Percentiles rank a stretch among this genome's conserved stretches.
Conservation (phyloP, 2,888 invertebrate species). For the Agrochola circellaris region DNA sequence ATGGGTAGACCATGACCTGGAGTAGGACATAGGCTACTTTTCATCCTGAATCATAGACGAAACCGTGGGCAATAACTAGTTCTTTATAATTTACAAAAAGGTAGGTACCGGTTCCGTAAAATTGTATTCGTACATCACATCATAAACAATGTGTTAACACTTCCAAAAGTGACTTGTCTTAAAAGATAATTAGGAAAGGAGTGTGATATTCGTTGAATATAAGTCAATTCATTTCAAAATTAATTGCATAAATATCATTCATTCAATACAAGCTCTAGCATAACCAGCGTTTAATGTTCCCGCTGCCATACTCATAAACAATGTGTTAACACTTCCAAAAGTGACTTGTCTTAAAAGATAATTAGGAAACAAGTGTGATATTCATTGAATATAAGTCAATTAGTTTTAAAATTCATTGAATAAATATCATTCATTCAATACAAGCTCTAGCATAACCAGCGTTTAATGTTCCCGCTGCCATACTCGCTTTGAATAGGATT, state of each 20-base stretch:
- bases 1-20: no score
- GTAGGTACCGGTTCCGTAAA: not conserved
- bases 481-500: no score
- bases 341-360: not conserved
- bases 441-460: no score
- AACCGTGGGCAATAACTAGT: not conserved
- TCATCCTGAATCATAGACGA: no score
- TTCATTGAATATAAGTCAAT: not conserved
- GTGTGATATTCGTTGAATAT: not conserved
- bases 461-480: no score
- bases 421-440: no score
- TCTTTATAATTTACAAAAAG: conserved; percentile 17
- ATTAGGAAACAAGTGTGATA: not conserved
- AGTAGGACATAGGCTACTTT: no score
- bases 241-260: no score
- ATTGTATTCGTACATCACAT: not conserved
- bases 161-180: not conserved
- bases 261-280: no score
- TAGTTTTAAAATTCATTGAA: no score
- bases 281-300: no score
- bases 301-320: not conserved
- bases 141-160: not conserved
- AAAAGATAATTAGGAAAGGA: not conserved
- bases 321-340: not conserved
- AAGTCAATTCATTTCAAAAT: no score